Evolutionary conservation across 2,113 vertebrate genomes (phyloP).

Genomic region (Apodemus speciosus): DNA sequence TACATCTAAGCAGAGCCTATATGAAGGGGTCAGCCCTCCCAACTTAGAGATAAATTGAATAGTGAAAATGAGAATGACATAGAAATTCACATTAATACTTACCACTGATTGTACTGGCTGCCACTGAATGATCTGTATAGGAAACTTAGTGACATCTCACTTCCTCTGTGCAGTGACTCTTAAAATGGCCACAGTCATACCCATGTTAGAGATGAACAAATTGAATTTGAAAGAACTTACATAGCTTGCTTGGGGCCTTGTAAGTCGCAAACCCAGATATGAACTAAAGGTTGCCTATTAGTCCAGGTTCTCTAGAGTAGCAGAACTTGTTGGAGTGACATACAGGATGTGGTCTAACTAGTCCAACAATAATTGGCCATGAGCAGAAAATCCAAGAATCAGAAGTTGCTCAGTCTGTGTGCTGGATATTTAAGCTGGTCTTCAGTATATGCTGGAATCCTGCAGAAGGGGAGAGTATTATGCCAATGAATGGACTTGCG

Average conservation of each 20-base stretch:
- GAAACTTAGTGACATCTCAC: not conserved
- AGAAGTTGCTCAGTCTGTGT: not conserved
- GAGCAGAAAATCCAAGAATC: not conserved
- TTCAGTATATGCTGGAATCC: not conserved
- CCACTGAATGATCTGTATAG: not conserved
- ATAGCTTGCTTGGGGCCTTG: not conserved
- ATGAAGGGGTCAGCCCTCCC: not conserved
- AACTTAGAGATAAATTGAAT: not conserved
- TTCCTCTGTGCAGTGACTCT: not conserved
- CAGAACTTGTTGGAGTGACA: not conserved
- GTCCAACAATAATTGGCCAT: not conserved
- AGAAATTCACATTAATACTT: not conserved
- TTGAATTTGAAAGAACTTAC: not conserved
- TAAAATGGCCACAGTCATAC: not conserved
- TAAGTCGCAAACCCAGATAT: not conserved
- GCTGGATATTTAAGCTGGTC: not conserved
- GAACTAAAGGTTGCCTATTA: too few relatives aligned
- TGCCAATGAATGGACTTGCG: not conserved
- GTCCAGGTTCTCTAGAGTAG: not conserved
- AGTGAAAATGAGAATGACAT: not conserved
- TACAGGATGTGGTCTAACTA: not conserved
- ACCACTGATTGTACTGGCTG: not conserved
- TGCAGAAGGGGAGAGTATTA: not conserved
- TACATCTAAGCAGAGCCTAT: not conserved
- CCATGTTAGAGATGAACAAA: not conserved